Evolutionary conservation across 2,113 vertebrate species (phyloP), one percentile per base, ranked within the genome.

Genomic region (Microtus richardsoni): DNA sequence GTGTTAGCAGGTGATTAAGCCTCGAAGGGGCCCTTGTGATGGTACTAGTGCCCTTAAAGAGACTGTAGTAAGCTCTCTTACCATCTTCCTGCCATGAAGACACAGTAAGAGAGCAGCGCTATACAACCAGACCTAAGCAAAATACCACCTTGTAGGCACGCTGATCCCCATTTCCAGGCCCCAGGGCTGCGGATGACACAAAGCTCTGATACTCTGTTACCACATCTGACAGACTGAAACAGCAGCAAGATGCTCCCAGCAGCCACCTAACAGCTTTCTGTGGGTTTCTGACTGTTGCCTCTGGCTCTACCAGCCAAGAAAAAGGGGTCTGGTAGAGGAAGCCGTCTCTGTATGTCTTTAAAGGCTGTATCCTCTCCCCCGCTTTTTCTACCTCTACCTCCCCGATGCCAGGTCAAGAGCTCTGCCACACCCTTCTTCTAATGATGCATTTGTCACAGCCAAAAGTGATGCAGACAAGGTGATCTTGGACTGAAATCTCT

Each of bases 61-160:
- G 10, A 7, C 30, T 39, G 16, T 7, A 9, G 21, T 2, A 13
- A 30, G 47, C 88, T 77, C 21, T 39, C 60, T 30, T 33, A 5
- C 22, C 16, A 13, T 54, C n/a, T 17, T 68, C 39, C 70, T n/a
- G 30, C n/a, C 60, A 21, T 4, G 28, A 58, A 30, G 19, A 62
- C 30, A 70, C 11, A 17, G 52, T 58, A 62, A 58, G 80, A 70
- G 22, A 3, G 58, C 44, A 86, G 44, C 3, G 41, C 6, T 7
- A 8, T 4, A 13, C n/a, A 44, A 26, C 26, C 73, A 54, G 47
- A 62, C 49, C 71, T 70, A 49, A 3, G 5, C 39, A 41, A 71
- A 28, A 21, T 7, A 9, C n/a, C 0, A 79, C 47, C 44, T 21
- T 1, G 9, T n/a, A 0, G 68, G 4, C 28, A 24, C 11, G 2